Evolutionary conservation across 92 coral and sea anemone genomes (phyloP), one percentile per base, ranked within the genome.

Genomic region (Metridium senile): DNA sequence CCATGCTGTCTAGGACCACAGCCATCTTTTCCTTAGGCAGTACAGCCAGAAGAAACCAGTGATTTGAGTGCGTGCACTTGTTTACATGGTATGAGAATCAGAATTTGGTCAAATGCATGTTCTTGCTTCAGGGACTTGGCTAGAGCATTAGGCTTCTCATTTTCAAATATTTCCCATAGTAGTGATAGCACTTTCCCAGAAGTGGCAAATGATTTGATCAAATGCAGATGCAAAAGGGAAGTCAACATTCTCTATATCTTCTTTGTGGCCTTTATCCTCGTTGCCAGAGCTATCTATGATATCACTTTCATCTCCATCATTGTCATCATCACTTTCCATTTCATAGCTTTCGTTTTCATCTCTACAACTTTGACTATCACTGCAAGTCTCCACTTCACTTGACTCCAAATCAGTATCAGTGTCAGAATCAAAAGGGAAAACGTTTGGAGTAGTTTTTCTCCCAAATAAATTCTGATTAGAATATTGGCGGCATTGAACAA

Each of bases 31-130:
- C 31, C 72, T 80, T 71, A 39, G 85, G 85, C 26, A 71, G 72
- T n/a, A 39, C 68, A 26, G 76, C 83, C 29, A 69, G 76, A 27
- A 78, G 83, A 45, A 66, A 75, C 82, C 87, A 84, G 71, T 84
- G 79, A 32, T 68, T 64, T 39, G 49, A 39, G 6, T 39, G 49
- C n/a, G n/a, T n/a, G n/a, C n/a, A n/a, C n/a, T 39, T 39, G 49
- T 6, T 39, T 39, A 13, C 49, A 39, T 39, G 49, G 13, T 4
- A 39, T 13, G 13, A 39, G 13, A 13, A 39, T 39, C 13, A 39
- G 6, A 39, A 4, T 13, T 74, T 74, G 25, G 65, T 63, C 8
- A 61, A 81, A 53, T 54, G 80, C 80, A 39, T 71, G 68, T 62
- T 70, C 72, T 49, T 71, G 85, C 49, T 39, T 39, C 49, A 4